These are phyloP conservation scores for Allophyes oxyacanthae DNA, from an alignment of 2,888 invertebrate species.

Conservation along the genomic window DNA sequence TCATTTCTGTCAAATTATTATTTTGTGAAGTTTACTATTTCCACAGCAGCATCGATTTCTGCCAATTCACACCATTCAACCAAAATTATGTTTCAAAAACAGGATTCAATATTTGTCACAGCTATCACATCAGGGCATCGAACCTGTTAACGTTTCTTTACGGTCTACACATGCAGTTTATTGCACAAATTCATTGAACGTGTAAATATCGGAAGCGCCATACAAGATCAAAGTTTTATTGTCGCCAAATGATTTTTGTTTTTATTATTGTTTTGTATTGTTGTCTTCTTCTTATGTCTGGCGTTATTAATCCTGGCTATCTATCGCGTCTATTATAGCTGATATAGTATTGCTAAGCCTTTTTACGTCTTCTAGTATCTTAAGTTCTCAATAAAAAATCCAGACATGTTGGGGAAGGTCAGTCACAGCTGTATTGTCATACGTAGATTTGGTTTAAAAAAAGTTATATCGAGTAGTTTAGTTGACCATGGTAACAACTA, in stretches of 20 bases:
- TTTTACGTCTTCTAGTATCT: slow-evolving; percentile 10
- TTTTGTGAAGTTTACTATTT: too few species aligned
- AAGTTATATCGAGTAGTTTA: too few species aligned
- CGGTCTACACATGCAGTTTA: slow-evolving; percentile 70
- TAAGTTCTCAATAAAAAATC: slow-evolving; percentile 18
- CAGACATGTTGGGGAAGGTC: slow-evolving; percentile 35
- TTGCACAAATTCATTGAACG: slow-evolving; percentile 61
- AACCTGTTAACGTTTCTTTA: slow-evolving; percentile 77
- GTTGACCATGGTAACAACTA: too few species aligned
- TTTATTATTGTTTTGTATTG: slow-evolving; percentile 33
- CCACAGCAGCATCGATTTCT: too few species aligned
- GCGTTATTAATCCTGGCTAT: slow-evolving; percentile 11
- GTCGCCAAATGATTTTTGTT: slow-evolving; percentile 29
- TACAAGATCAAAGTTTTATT: slow-evolving; percentile 42
- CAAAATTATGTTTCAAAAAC: slow-evolving; percentile 1
- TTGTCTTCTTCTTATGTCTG: slow-evolving; percentile 21
- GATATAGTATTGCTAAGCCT: slow-evolving; percentile 4
- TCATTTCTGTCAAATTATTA: too few species aligned
- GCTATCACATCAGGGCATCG: slow-evolving; percentile 64
- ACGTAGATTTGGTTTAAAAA: neutral
- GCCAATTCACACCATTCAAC: too few species aligned
- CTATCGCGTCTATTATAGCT: slow-evolving; percentile 4
- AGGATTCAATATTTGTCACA: slow-evolving; percentile 38
- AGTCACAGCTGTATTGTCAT: slow-evolving; percentile 5
- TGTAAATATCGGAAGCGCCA: slow-evolving; percentile 58